Evolutionary conservation across 2,113 vertebrate genomes (phyloP), one percentile per base, ranked within the genome.

Genomic region (Chaetorhynchus papuensis): DNA sequence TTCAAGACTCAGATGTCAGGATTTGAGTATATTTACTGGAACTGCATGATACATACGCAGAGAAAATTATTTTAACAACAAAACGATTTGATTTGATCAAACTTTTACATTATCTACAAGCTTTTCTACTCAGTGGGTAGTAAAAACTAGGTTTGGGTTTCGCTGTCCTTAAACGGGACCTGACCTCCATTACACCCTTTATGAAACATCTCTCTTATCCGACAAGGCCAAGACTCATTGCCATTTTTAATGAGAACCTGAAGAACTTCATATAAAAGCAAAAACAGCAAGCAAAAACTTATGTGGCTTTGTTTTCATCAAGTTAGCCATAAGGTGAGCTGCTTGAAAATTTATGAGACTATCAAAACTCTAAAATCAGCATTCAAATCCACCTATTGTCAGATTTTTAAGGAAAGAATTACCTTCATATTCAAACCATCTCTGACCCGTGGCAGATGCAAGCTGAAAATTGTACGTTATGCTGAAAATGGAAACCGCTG

Each of bases 401-500:
- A 75, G 18, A 60, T 37, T 89, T 78, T 81, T 33, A 91, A 70
- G 56, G 60, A 24, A 83, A 60, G 21, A 85, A 79, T 33, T 41
- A 64, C 52, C 72, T 94, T 71, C 44, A 59, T 54, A 47, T 69
- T 54, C 64, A 88, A 89, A 71, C 22, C 12, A 30, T 5, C 72
- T 80, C 54, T 64, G 64, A 86, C 66, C 79, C 47, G 66, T 20
- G 28, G 47, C 76, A 94, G 82, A 95, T 68, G 47, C 3, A 9
- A 86, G 59, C 54, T 88, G 87, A 52, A 82, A 91, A 7, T 3
- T 50, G 57, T 21, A 50, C 0, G 8, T 20, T 66, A 66, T 31
- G 42, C 70, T 85, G 75, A 76, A 93, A 94, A 80, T 39, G 80
- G 90, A 95, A 94, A 90, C 71, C 52, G 69, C 82, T 64, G 30